Percentiles rank a stretch among this genome's conserved stretches.
These are phyloP conservation scores for Neuroterus valhalla DNA, from an alignment of 1,140 invertebrate genomes.

Conservation along the genomic window DNA sequence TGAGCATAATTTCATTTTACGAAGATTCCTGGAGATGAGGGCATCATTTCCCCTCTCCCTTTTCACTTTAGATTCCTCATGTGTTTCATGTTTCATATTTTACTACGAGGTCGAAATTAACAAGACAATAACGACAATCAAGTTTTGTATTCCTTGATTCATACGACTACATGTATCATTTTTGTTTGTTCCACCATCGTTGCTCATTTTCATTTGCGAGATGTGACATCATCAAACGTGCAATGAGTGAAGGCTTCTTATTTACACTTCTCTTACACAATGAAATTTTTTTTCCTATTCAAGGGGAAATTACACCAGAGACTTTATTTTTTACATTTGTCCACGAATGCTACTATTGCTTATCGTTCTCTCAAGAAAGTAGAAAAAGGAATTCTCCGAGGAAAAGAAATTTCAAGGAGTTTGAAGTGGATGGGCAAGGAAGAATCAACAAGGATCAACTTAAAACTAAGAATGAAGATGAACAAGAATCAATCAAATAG, in stretches of 20 bases:
- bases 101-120: constrained; percentile 43
- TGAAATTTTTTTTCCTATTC: too few relatives aligned
- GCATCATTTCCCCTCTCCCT: not conserved
- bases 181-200: not conserved
- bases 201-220: constrained; percentile 13
- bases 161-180: not conserved
- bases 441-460: too few relatives aligned
- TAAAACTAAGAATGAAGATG: too few relatives aligned
- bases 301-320: too few relatives aligned
- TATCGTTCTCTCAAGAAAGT: too few relatives aligned
- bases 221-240: constrained; percentile 15
- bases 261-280: too few relatives aligned
- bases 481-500: too few relatives aligned
- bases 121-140: constrained; percentile 34
- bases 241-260: constrained; percentile 1
- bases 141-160: constrained; percentile 42
- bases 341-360: too few relatives aligned
- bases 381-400: too few relatives aligned
- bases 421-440: too few relatives aligned
- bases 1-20: constrained; percentile 7
- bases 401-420: too few relatives aligned
- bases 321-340: too few relatives aligned
- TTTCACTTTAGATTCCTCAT: not conserved
- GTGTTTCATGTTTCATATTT: constrained; percentile 4
- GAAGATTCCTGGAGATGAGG: constrained; percentile 5